Evolutionary conservation across 2,888 invertebrate species (phyloP).

Genomic region (Stratiomys singularior): DNA sequence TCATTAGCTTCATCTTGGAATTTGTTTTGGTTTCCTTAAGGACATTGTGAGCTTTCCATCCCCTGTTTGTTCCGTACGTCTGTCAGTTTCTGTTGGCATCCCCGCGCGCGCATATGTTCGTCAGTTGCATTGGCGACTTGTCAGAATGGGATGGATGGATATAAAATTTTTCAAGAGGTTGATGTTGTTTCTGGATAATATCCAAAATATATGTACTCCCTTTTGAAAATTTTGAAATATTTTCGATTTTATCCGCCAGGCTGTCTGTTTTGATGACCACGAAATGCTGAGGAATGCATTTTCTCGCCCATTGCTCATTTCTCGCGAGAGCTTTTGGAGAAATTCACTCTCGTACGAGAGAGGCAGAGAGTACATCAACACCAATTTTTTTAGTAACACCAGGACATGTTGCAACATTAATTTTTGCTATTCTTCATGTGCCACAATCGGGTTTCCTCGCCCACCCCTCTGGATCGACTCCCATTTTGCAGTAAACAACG

Average conservation of each 20-base stretch:
- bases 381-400: too few species aligned
- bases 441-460: too few species aligned
- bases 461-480: too few species aligned
- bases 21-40: not conserved
- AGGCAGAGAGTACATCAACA: too few species aligned
- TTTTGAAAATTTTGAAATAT: not conserved
- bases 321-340: too few species aligned
- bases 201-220: not conserved
- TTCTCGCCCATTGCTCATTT: too few species aligned
- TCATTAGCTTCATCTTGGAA: not conserved
- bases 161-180: not conserved
- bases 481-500: too few species aligned
- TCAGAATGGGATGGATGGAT: not conserved
- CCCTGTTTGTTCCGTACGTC: not conserved
- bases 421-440: too few species aligned
- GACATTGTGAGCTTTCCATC: not conserved
- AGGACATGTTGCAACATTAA: too few species aligned
- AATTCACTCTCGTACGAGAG: too few species aligned
- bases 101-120: not conserved
- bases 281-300: too few species aligned
- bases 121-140: not conserved
- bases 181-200: not conserved
- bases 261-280: not conserved
- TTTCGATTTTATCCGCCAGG: not conserved
- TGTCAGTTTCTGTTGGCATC: not conserved